Evolutionary conservation across 2,888 invertebrate genomes (phyloP).

Genomic region (Harpagoxenus sublaevis): DNA sequence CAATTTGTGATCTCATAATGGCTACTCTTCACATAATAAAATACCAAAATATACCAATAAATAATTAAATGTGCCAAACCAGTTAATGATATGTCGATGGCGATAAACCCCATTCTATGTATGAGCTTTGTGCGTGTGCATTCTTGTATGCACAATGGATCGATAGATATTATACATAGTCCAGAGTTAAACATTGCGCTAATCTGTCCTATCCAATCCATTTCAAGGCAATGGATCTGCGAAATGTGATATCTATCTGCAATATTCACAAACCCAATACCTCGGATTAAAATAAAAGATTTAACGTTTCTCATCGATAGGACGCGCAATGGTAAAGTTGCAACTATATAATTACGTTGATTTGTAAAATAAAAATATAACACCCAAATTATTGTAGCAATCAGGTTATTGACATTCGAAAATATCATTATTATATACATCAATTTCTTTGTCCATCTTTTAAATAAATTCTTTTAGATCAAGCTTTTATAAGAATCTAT

Average conservation of each 20-base stretch:
- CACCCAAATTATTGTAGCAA: not conserved
- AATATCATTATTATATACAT: not conserved
- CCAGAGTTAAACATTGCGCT: slow-evolving; percentile 25
- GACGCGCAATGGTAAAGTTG: not conserved
- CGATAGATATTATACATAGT: not conserved
- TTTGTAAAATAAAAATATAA: not conserved
- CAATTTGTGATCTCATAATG: not conserved
- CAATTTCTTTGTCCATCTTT: not conserved
- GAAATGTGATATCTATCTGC: not conserved
- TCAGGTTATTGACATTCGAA: not conserved
- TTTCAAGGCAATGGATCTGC: slow-evolving; percentile 14
- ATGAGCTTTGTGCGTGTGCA: not conserved
- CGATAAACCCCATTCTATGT: not conserved
- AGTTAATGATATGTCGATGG: slow-evolving; percentile 13
- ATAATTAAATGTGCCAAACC: slow-evolving; percentile 3
- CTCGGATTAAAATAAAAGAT: slow-evolving; percentile 8
- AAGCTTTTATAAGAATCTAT: not conserved
- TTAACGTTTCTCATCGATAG: not conserved
- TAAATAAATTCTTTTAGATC: not conserved
- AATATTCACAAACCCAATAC: not conserved
- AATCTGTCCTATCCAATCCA: slow-evolving; percentile 10
- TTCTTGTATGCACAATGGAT: slow-evolving; percentile 29
- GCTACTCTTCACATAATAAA: not conserved
- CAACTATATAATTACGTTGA: not conserved
- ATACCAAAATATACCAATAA: not conserved